Evolutionary conservation across 1,140 invertebrate species (phyloP), one percentile per base, ranked within the genome.

Genomic region (Drosophila varians): DNA sequence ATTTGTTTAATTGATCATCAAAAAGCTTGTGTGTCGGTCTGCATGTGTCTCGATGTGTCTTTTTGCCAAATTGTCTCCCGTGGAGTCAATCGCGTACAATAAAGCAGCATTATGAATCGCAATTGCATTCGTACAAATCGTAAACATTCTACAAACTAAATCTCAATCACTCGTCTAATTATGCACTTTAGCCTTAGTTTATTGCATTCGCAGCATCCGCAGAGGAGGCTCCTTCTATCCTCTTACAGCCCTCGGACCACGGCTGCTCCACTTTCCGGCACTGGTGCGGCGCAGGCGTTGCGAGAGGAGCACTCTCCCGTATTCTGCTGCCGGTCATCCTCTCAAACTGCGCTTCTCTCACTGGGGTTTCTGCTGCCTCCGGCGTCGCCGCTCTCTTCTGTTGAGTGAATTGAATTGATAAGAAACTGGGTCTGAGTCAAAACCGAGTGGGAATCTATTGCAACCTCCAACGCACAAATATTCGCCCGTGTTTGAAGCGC

Each of bases 1-100:
- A 86, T 86, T 76, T 84, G 80, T 86, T 86, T 87, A 87, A 87
- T 86, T 86, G 76, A 79, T 75, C 61, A 80, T 64, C 46, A 64
- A 55, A 62, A 64, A 75, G 72, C 72, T 72, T 66, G 54, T 54
- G 58, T 71, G 55, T 62, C 16, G 45, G 34, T 73, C n/a, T 45
- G 34, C 61, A 31, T 31, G 28, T 55, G 16, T 57, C 28, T 57
- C 25, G 61, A n/a, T 56, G 45, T 77, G 55, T 74, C 34, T 36
- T 14, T 58, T 47, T 75, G 62, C 48, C 52, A 61, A 77, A 65
- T 75, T 75, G 71, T 76, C 80, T 84, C 80, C 72, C 72, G 43
- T 76, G 80, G 76, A 86, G 80, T 76, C 72, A 75, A 86, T 55
- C 68, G 72, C 75, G 69, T 78, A 78, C 75, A 78, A 78, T 78